Base-by-base conservation (phyloP, 2,113 vertebrate species). In the Chaetops frenatus region DNA sequence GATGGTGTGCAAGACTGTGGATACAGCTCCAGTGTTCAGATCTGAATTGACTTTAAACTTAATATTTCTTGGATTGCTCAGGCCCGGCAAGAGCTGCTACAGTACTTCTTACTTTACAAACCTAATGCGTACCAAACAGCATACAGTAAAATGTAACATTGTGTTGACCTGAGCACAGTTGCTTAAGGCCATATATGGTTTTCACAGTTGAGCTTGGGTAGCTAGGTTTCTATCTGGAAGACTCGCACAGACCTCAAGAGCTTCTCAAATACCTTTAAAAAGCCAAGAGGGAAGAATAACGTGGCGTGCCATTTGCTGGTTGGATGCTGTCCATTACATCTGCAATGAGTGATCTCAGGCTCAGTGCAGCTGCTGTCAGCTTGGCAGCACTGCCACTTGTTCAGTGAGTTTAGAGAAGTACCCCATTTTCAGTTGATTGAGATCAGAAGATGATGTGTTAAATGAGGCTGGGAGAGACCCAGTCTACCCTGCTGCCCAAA, bases 31-130 rank as follows among this genome's bases (percentile, higher is more conserved):
- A 88, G 28, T 57, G 79, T 27, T 61, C 56, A 73, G 61, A 91
- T 85, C 64, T 70, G 67, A 86, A 86, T 33, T 1, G 2, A 88
- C 53, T 56, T 95, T 70, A 93, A 90, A 90, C 47, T 77, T 77
- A 74, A 31, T 92, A 86, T 78, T 90, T 88, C 88, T 94, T 92
- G 93, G 69, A 81, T 86, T 86, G 14, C n/a, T 91, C 53, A 89
- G 57, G 28, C 65, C 42, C 90, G 70, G 92, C 69, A 81, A 84
- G 35, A 40, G 31, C 33, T 5, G 5, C 42, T 77, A 51, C 36
- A 69, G 40, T 71, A 90, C 79, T 92, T 95, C 86, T 95, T 70
- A 70, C 86, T 81, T 93, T 95, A 50, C 60, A 92, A 72, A 90
- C 25, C 69, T 56, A 81, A 78, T 90, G 25, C 38, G 31, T 78